Evolutionary conservation across 1,140 invertebrate species (phyloP).

Genomic region (Saxidomus purpurata): DNA sequence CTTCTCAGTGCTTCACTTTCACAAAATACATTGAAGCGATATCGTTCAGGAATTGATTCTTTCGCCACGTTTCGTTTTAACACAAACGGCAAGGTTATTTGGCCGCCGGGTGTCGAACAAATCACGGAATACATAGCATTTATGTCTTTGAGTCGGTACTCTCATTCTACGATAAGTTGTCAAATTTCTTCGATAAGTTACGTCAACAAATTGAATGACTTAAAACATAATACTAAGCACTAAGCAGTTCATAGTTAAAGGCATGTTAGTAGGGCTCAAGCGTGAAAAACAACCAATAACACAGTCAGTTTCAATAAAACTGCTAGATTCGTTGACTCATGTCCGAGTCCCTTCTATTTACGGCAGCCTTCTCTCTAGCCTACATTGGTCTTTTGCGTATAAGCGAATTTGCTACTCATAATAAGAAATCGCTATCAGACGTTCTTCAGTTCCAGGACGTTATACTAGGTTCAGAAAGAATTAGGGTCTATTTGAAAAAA

Average conservation of each 20-base stretch:
- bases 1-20: conserved; percentile 34
- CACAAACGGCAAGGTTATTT: background rate
- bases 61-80: background rate
- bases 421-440: background rate
- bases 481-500: background rate
- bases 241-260: conserved; percentile 42
- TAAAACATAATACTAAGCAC: conserved; percentile 25
- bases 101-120: conserved; percentile 21
- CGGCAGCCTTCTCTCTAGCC: background rate
- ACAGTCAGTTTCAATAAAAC: background rate
- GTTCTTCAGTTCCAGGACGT: background rate
- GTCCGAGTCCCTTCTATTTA: background rate
- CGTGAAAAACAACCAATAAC: background rate
- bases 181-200: conserved; percentile 29
- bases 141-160: conserved; percentile 2
- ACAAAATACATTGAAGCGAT: background rate
- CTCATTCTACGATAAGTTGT: background rate
- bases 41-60: background rate
- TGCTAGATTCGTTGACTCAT: background rate
- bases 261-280: conserved; percentile 29
- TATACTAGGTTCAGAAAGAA: background rate
- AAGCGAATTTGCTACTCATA: background rate
- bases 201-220: conserved; percentile 4
- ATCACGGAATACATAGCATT: conserved; percentile 40
- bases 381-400: background rate